phyloP scores from a whole-genome alignment of 2,797 vertebrate genomes.

The Mormyrops boulengeri region DNA sequence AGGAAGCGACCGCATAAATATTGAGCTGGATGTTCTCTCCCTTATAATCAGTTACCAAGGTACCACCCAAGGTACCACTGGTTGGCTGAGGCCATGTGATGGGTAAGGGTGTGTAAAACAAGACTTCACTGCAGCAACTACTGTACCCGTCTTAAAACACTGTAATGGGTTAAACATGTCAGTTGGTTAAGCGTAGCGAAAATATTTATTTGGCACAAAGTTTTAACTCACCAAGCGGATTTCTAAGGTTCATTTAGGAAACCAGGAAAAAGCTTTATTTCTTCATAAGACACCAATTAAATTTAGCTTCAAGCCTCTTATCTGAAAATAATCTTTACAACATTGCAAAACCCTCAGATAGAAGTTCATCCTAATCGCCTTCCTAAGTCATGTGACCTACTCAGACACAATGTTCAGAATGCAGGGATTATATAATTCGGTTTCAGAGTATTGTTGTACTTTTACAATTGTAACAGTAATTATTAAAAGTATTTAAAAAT shows the following conservation, averaged over 20 bases:
- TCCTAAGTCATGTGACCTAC: neutral
- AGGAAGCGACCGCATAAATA: neutral
- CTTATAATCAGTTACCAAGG: constrained; percentile 11
- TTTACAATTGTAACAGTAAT: neutral
- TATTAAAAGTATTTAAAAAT: neutral
- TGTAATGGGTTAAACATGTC: neutral
- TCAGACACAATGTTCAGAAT: neutral
- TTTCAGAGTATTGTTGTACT: neutral
- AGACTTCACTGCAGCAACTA: constrained; percentile 2
- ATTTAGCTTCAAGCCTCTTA: neutral
- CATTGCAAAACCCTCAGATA: neutral
- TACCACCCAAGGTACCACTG: constrained; percentile 22
- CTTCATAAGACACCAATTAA: neutral
- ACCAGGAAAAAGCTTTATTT: constrained; percentile 1
- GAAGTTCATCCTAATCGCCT: neutral
- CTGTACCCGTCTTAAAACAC: constrained; percentile 8
- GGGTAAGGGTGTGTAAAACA: neutral
- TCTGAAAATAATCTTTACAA: neutral
- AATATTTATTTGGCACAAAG: constrained; percentile 25
- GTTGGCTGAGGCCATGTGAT: neutral
- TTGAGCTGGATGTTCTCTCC: neutral
- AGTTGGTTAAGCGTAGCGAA: neutral
- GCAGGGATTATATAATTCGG: neutral
- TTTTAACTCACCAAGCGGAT: neutral
- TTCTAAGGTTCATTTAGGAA: constrained; percentile 1